phyloP scores from a whole-genome alignment of 2,888 invertebrate species.

The Hemithea aestivaria region DNA sequence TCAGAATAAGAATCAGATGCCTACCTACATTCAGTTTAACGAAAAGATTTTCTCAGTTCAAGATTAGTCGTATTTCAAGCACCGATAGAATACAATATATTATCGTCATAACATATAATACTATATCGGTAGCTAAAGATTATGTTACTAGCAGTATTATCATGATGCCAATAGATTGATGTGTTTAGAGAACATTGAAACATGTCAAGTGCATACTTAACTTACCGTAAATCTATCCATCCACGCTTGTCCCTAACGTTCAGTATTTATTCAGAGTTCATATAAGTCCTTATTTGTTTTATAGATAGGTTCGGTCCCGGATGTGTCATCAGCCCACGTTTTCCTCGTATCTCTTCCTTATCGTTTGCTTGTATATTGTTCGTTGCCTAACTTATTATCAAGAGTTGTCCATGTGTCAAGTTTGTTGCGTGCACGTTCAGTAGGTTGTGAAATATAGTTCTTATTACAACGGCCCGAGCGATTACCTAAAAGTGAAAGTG shows the following conservation, averaged over 20 bases:
- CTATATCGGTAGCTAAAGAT: background rate
- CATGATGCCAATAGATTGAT: too few species aligned
- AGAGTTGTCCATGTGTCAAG: conserved; percentile 4
- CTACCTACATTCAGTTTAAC: conserved; percentile 2
- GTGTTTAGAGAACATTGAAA: conserved; percentile 1
- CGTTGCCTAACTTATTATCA: conserved; percentile 7
- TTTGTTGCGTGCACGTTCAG: conserved; percentile 15
- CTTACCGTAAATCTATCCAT: conserved; percentile 25
- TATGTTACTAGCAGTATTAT: conserved; percentile 4
- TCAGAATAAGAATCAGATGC: conserved; percentile 34
- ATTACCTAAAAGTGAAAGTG: conserved; percentile 41
- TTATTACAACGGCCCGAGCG: conserved; percentile 26
- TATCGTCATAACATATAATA: too few species aligned
- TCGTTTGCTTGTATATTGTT: conserved; percentile 11
- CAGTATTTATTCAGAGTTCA: conserved; percentile 17
- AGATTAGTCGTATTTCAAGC: too few species aligned
- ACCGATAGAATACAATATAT: background rate
- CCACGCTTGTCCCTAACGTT: conserved; percentile 23
- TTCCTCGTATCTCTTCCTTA: conserved; percentile 15
- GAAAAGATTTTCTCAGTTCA: background rate
- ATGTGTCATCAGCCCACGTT: conserved; percentile 41
- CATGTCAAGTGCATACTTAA: conserved; percentile 2
- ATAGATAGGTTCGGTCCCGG: conserved; percentile 28
- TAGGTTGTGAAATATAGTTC: conserved; percentile 19
- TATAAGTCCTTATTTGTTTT: background rate